Conservation (phyloP, 2,113 vertebrate genomes). For the Nerophis lumbriciformis region DNA sequence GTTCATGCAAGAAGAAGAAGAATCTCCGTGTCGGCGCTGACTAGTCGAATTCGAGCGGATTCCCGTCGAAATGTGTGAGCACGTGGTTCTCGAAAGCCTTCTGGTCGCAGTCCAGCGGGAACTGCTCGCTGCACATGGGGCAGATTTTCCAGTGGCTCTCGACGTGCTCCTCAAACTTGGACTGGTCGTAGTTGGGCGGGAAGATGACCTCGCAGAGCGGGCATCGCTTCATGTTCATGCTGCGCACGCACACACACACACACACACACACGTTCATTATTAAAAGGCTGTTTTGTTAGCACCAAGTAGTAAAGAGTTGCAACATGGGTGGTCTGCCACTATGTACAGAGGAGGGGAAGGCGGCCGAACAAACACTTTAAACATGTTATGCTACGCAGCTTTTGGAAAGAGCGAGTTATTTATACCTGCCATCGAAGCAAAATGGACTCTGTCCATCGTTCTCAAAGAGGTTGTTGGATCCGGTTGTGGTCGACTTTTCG, state of each 20-base stretch:
- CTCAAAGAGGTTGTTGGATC: slow-evolving; percentile 73
- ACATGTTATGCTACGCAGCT: slow-evolving; percentile 39
- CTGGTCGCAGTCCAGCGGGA: slow-evolving; percentile 93
- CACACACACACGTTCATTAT: not conserved
- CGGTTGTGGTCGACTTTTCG: slow-evolving; percentile 67
- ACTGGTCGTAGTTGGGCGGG: slow-evolving; percentile 95
- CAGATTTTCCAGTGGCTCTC: slow-evolving; percentile 99
- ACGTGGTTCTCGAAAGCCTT: slow-evolving; percentile 92
- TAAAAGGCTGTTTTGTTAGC: slow-evolving; percentile 17
- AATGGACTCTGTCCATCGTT: slow-evolving; percentile 82
- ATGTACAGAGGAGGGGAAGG: slow-evolving; percentile 8
- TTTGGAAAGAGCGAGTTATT: slow-evolving; percentile 44
- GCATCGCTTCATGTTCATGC: slow-evolving; percentile 90
- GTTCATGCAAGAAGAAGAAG: slow-evolving; percentile 52
- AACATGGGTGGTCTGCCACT: slow-evolving; percentile 60
- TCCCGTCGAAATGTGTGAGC: slow-evolving; percentile 91
- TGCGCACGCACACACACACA: slow-evolving; percentile 40
- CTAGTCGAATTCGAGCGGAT: slow-evolving; percentile 83
- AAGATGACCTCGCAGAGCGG: slow-evolving; percentile 95
- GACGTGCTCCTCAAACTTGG: slow-evolving; percentile 94
- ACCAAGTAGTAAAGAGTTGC: slow-evolving; percentile 55
- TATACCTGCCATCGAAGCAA: slow-evolving; percentile 95
- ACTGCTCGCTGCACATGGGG: slow-evolving; percentile 97
- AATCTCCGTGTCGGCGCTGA: too few species aligned
- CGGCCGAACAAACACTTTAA: slow-evolving; percentile 47